Conservation (phyloP, 2,797 vertebrate species). For the Poecilia picta region DNA sequence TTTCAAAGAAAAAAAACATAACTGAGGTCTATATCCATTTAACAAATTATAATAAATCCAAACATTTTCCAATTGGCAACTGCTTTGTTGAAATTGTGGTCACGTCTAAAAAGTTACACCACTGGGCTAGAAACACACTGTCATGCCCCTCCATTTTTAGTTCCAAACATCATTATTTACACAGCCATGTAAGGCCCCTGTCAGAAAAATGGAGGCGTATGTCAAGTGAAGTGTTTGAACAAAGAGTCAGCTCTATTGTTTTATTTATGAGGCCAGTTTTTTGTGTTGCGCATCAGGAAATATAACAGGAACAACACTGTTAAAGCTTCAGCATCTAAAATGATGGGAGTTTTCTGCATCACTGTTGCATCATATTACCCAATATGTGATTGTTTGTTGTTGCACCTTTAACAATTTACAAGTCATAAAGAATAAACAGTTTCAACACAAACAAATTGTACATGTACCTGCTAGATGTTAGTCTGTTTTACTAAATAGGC, state of each 20-base stretch:
- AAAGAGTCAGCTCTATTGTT: constrained; percentile 15
- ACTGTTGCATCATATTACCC: constrained; percentile 4
- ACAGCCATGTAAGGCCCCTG: constrained; percentile 3
- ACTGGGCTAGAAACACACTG: constrained; percentile 5
- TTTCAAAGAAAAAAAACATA: neutral
- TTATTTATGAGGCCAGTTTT: constrained; percentile 20
- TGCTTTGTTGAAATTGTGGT: neutral
- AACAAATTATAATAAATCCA: neutral
- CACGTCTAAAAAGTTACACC: neutral
- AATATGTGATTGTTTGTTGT: constrained; percentile 7
- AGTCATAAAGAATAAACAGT: neutral
- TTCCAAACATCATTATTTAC: constrained; percentile 25
- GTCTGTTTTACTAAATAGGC: neutral
- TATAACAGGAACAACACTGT: constrained; percentile 1
- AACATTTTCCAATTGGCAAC: neutral
- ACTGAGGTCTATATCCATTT: neutral
- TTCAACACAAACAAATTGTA: neutral
- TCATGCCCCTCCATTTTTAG: constrained; percentile 8
- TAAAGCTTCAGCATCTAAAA: constrained; percentile 9
- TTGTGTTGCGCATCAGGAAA: constrained; percentile 12
- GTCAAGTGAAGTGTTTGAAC: constrained; percentile 23
- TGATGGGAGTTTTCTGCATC: constrained; percentile 2
- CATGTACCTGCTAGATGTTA: neutral
- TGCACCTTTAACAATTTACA: constrained; percentile 3
- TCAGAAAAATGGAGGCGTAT: constrained; percentile 22